Evolutionary conservation across 2,888 invertebrate species (phyloP), one percentile per base, ranked within the genome.

Genomic region (Phortica okadai): DNA sequence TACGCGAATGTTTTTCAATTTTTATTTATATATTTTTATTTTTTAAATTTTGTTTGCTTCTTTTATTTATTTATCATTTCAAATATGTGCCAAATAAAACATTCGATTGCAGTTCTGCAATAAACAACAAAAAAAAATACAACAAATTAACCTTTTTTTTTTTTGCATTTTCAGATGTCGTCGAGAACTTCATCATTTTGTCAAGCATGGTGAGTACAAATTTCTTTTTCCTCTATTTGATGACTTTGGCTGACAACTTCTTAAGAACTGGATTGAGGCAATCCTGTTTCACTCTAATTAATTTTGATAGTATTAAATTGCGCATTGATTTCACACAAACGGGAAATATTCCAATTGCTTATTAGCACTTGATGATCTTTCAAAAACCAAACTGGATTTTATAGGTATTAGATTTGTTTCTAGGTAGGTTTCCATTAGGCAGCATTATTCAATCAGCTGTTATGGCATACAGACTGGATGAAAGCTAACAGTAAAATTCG

Each of bases 31-130:
- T 3, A 7, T 21, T 21, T 62, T 21, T 50, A 11, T 50, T 62
- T 7, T 6, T 62, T 62, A 25, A 16, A 25, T 6, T 5, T 62
- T 62, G 16, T 62, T 25, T 5, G 0, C 25, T 11, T 62, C 10
- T 10, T 62, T 62, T 21, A 5, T 59, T 54, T 8, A 8, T 59
- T 59, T 16, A 62, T 62, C 25, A 62, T 76, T 77, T 66, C 42
- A 74, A 76, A 79, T 76, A 73, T 77, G 75, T 80, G 79, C 78
- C 79, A 80, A 41, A 62, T 67, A 45, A 72, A 70, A 67, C 5
- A 45, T 44, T 58, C 21, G 54, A 10, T 59, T 70, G 33, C 45
- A 16, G 45, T 70, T 74, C 66, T 74, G 25, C 8, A 21, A 73
- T 14, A 6, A 45, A 21, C 4, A 72, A 21, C 44, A 69, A 44